These are phyloP conservation scores for Bubo blakistoni DNA, from an alignment of 2,113 vertebrate genomes.

Conservation along the genomic window DNA sequence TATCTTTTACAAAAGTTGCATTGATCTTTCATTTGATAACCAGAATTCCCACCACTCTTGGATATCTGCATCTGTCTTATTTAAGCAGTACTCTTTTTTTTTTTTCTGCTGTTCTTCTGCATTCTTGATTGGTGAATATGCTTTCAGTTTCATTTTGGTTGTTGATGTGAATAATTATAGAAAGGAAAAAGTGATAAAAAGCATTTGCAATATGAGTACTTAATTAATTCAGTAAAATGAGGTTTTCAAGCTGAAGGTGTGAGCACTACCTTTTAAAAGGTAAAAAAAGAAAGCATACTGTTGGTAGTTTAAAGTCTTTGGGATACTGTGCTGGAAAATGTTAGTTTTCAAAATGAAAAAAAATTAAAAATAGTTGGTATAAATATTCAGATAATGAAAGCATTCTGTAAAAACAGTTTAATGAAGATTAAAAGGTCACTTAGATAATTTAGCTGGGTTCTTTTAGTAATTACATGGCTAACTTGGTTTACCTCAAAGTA, in stretches of 20 bases:
- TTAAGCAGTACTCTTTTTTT: neutral
- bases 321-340: neutral
- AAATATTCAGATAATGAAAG: neutral
- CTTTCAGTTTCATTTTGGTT: slow-evolving; percentile 49
- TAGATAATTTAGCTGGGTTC: neutral
- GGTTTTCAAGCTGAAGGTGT: neutral
- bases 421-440: neutral
- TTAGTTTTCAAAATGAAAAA: neutral
- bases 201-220: neutral
- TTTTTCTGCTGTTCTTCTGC: neutral
- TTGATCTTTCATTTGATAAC: neutral
- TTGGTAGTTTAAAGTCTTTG: neutral
- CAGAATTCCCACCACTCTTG: neutral
- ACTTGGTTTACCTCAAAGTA: neutral
- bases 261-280: neutral
- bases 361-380: neutral
- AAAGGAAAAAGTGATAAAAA: neutral
- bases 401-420: neutral
- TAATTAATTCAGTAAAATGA: neutral
- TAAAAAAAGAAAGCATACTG: neutral
- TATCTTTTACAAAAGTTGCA: neutral
- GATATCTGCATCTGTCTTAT: neutral
- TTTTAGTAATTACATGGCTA: neutral
- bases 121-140: neutral
- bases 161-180: neutral